Evolutionary conservation across 2,888 invertebrate species (phyloP), one percentile per base, ranked within the genome.

Genomic region (Cremastobaeus sp.): DNA sequence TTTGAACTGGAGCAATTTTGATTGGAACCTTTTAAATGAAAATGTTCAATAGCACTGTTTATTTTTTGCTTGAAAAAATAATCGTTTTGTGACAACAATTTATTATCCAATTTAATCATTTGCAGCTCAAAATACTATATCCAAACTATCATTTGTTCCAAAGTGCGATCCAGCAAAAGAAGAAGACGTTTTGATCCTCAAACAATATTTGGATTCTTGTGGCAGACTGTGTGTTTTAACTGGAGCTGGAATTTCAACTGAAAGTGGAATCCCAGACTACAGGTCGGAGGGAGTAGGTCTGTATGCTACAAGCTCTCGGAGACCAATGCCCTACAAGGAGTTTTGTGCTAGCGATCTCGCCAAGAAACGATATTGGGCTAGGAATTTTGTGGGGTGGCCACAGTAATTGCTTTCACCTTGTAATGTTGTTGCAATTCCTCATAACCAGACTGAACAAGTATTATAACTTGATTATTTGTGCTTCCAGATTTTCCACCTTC

Each of bases 231-330:
- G 96, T 12, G 89, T 95, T 12, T 84, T 98, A 39, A 96, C 96
- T 52, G 99, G 99, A 9, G 98, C 98, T 77, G 99, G 98, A 21
- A 93, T 98, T 81, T 98, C 98, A 0, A 99, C 98, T 1, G 98
- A 99, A 90, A 96, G 96, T 84, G 97, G 97, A 64, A 96, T 97
- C 82, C 97, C 97, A 3, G 98, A 98, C 88, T 98, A 98, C 84
- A 91, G 98, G 78, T 97, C 97, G 0, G 94, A 94, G 88, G 94
- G 92, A 71, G 97, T 98, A 9, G 98, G 98, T 0, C 89, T 98
- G 5, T 98, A 97, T 86, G 96, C 97, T 0, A 91, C 94, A 6
- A 93, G 93, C 65, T 93, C 93, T 79, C 93, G 93, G 79, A 93
- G 94, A 81, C 98, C 98, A 0, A 91, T 98, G 20, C 93, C 94